Conservation (phyloP, 2,888 invertebrate genomes). For the Branchellion lobata region DNA sequence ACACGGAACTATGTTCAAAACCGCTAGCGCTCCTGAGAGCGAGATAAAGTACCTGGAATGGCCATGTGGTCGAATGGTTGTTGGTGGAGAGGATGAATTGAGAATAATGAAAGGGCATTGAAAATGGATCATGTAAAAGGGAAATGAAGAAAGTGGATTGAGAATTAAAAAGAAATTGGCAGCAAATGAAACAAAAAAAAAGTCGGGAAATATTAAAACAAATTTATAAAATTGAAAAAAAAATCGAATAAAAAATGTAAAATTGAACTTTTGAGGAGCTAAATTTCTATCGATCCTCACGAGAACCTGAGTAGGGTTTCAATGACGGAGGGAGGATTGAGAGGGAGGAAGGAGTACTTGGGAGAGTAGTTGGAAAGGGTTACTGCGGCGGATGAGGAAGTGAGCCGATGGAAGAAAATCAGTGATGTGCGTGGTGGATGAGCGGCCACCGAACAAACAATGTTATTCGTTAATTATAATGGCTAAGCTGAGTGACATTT, state of each 20-base stretch:
- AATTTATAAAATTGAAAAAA: background rate
- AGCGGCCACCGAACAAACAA: too few relatives aligned
- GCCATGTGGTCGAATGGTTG: constrained; percentile 27
- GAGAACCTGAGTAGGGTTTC: constrained; percentile 76
- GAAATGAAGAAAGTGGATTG: too few relatives aligned
- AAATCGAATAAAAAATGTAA: too few relatives aligned
- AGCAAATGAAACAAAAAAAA: background rate
- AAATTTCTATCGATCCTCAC: too few relatives aligned
- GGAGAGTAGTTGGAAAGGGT: constrained; percentile 73
- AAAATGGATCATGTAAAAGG: too few relatives aligned
- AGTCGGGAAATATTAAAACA: background rate
- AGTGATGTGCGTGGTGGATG: too few relatives aligned
- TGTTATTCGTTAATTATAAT: too few relatives aligned
- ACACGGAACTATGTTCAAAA: constrained; percentile 88
- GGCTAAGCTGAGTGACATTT: too few relatives aligned
- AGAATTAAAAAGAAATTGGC: constrained; percentile 12
- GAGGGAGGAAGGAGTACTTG: constrained; percentile 56
- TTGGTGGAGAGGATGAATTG: too few relatives aligned
- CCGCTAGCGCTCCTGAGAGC: constrained; percentile 79
- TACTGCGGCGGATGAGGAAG: constrained; percentile 67
- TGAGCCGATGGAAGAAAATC: too few relatives aligned
- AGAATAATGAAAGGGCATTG: too few relatives aligned
- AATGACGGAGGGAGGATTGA: constrained; percentile 64
- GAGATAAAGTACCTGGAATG: constrained; percentile 71
- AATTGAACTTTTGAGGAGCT: too few relatives aligned